A percentile compares a stretch with the other conserved stretches of the same genome.
Evolutionary conservation across 2,888 invertebrate genomes (phyloP).

Genomic region (Calameuta filiformis): DNA sequence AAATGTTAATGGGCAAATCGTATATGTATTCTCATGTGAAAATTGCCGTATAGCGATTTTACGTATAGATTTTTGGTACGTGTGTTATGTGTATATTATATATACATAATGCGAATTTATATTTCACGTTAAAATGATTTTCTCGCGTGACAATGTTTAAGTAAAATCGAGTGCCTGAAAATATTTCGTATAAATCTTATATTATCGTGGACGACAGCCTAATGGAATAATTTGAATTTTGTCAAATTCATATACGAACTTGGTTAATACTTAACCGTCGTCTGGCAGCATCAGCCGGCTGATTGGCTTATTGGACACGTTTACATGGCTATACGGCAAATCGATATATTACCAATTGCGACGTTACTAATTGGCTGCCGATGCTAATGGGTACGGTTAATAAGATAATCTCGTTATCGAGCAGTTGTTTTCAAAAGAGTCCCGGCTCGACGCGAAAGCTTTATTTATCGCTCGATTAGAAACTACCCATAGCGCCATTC

Average conservation of each 20-base stretch:
- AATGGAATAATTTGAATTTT: not conserved
- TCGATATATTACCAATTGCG: slow-evolving; percentile 10
- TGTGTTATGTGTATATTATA: too few relatives aligned
- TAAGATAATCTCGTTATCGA: slow-evolving; percentile 2
- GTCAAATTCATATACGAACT: not conserved
- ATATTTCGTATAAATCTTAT: not conserved
- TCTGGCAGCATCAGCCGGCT: not conserved
- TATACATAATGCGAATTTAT: not conserved
- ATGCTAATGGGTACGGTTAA: slow-evolving; percentile 3
- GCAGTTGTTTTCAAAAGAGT: not conserved
- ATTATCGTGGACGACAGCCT: not conserved
- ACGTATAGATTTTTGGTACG: not conserved
- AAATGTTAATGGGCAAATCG: not conserved
- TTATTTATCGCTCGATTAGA: slow-evolving; percentile 4
- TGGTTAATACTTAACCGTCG: not conserved
- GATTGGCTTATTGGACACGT: not conserved
- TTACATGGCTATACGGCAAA: not conserved
- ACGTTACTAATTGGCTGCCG: slow-evolving; percentile 15
- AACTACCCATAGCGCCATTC: not conserved
- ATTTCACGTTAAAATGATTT: not conserved
- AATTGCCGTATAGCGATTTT: not conserved
- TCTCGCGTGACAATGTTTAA: not conserved
- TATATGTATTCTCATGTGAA: not conserved
- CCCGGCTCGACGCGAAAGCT: not conserved
- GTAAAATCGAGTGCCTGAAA: not conserved